These are phyloP conservation scores for Scleropages formosus DNA, from an alignment of 2,797 vertebrate species.

Conservation along the genomic window DNA sequence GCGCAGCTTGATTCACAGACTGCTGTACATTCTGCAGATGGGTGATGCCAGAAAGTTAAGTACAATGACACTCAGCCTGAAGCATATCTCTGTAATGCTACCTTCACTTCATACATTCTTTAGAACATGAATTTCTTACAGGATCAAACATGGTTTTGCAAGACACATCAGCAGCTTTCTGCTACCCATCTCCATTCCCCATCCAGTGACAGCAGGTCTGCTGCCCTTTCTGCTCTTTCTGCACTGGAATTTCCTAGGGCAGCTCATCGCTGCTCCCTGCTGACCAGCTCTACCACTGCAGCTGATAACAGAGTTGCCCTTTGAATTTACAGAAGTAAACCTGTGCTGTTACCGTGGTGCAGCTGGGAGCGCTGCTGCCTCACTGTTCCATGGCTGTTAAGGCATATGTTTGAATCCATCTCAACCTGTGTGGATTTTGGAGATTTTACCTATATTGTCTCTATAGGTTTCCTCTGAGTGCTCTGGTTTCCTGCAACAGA, in stretches of 20 bases:
- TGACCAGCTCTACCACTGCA: slow-evolving; percentile 10
- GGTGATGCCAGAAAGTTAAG: background rate
- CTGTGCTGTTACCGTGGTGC: no score
- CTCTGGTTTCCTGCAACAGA: no score
- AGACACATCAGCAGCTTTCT: slow-evolving; percentile 8
- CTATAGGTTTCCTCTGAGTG: no score
- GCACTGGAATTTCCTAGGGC: background rate
- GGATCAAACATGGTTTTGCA: background rate
- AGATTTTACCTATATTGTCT: no score
- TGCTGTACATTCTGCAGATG: background rate
- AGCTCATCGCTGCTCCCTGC: slow-evolving; percentile 11
- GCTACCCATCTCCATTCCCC: background rate
- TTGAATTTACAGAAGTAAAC: no score
- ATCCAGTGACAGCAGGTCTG: background rate
- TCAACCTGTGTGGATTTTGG: no score
- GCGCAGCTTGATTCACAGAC: background rate
- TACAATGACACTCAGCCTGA: background rate
- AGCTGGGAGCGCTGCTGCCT: no score
- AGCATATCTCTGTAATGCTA: background rate
- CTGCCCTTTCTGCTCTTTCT: background rate
- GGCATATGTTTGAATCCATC: no score
- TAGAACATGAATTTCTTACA: slow-evolving; percentile 8
- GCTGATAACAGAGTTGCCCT: background rate
- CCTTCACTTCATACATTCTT: background rate
- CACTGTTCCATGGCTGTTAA: no score